These are phyloP conservation scores for Bradynema listronoti DNA, from an alignment of 1,140 invertebrate genomes.

Conservation along the genomic window DNA sequence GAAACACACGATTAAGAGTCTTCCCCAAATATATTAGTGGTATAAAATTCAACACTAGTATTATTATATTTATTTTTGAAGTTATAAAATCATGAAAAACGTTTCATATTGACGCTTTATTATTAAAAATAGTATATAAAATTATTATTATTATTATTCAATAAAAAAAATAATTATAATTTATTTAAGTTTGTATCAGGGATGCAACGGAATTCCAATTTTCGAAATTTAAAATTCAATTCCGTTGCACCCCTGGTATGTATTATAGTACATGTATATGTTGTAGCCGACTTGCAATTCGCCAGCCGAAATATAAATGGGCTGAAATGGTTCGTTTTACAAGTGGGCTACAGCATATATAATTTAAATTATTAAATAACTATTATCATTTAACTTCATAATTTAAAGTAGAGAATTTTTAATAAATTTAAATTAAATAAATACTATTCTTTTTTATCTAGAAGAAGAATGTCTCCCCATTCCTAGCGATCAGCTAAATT, in stretches of 20 bases:
- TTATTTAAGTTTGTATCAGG: no score
- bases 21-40: slow-evolving; percentile 57
- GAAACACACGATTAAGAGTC: slow-evolving; percentile 51
- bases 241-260: no score
- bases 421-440: neutral
- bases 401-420: slow-evolving; percentile 1
- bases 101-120: neutral
- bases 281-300: neutral
- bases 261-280: no score
- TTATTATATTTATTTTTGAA: neutral
- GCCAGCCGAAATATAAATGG: neutral
- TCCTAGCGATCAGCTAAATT: slow-evolving; percentile 31
- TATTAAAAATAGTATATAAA: neutral
- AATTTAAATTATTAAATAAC: slow-evolving; percentile 6
- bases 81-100: neutral
- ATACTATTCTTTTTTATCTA: slow-evolving; percentile 22
- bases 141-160: neutral
- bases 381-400: neutral
- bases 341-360: neutral
- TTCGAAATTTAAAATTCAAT: no score
- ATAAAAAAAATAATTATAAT: no score
- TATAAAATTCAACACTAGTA: slow-evolving; percentile 18
- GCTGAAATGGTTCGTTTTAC: neutral
- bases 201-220: no score
- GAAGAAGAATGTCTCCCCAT: slow-evolving; percentile 54